Evolutionary conservation across 2,113 vertebrate species (phyloP).

Genomic region (Jaculus jaculus): DNA sequence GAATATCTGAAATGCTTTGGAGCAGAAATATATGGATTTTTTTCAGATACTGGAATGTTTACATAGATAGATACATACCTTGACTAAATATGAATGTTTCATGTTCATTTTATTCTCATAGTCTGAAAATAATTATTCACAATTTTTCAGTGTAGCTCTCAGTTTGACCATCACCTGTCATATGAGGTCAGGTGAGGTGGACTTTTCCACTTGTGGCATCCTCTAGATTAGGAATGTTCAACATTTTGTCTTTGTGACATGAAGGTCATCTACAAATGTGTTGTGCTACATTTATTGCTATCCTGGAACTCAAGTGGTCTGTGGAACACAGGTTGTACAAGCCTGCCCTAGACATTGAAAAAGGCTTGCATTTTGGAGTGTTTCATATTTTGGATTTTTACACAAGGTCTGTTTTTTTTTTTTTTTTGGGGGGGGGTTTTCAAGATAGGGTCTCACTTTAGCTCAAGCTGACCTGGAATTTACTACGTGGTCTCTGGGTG

Average conservation of each 20-base stretch:
- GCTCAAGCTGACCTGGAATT: too few relatives aligned
- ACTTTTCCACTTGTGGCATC: neutral
- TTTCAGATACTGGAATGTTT: too few relatives aligned
- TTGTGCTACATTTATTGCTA: too few relatives aligned
- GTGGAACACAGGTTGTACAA: too few relatives aligned
- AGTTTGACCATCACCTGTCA: neutral
- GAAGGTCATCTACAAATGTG: too few relatives aligned
- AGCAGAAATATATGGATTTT: neutral
- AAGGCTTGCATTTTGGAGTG: neutral
- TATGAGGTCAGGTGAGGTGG: neutral
- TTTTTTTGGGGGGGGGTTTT: too few relatives aligned
- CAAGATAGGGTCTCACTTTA: too few relatives aligned
- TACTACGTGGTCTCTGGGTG: too few relatives aligned
- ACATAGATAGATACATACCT: too few relatives aligned
- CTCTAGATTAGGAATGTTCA: neutral
- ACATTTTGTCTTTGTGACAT: too few relatives aligned
- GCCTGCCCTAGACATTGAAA: neutral
- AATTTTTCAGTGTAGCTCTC: neutral
- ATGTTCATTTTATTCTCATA: neutral
- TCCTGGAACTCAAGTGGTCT: too few relatives aligned
- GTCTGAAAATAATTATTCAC: neutral
- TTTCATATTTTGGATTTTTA: neutral
- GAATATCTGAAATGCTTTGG: neutral
- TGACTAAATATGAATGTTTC: neutral
- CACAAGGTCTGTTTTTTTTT: too few relatives aligned